Evolutionary conservation across 1,140 invertebrate genomes (phyloP).

Genomic region (Penaeus japonicus): DNA sequence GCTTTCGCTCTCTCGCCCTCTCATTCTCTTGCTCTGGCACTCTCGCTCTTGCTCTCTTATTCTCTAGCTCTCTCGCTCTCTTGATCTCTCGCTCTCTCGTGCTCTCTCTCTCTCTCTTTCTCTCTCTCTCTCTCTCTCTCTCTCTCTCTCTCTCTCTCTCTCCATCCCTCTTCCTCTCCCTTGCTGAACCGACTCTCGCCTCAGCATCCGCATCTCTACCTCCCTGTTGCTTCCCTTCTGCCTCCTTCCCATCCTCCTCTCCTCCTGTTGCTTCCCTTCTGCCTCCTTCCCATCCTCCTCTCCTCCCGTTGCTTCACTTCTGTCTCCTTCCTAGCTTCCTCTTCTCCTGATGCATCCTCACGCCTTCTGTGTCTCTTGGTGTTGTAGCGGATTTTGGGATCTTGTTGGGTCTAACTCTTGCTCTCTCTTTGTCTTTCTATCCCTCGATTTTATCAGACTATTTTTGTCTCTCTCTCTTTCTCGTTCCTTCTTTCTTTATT

Average conservation of each 20-base stretch:
- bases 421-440: background rate
- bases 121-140: background rate
- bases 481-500: background rate
- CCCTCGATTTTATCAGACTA: too few species aligned
- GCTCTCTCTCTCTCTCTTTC: background rate
- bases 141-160: background rate
- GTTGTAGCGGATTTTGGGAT: too few species aligned
- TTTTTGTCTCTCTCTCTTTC: too few species aligned
- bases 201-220: too few species aligned
- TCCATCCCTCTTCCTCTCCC: background rate
- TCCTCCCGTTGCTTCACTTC: constrained; percentile 10
- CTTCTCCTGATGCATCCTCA: background rate
- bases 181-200: too few species aligned
- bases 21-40: too few species aligned
- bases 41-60: background rate
- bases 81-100: background rate
- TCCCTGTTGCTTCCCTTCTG: background rate
- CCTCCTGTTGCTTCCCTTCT: background rate
- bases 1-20: background rate
- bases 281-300: background rate
- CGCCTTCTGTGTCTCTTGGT: background rate
- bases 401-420: background rate
- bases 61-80: background rate
- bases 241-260: background rate
- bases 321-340: background rate